Conservation (phyloP, 2,113 vertebrate genomes). For the Myotis davidii region DNA sequence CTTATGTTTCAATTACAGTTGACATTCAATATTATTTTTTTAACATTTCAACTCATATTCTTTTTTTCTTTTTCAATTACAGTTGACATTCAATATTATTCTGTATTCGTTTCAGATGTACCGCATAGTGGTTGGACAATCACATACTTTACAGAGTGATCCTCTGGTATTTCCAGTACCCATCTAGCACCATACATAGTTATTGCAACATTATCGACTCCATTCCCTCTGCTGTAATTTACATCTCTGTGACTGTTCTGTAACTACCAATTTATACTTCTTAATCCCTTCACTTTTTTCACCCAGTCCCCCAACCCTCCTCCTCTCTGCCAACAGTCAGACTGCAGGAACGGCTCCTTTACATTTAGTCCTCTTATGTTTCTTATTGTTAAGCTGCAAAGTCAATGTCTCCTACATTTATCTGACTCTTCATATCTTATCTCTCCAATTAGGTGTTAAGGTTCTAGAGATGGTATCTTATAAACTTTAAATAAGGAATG, state of each 20-base stretch:
- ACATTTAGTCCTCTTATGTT: neutral
- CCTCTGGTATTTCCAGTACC: neutral
- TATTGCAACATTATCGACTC: neutral
- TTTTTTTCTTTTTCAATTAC: neutral
- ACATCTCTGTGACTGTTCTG: neutral
- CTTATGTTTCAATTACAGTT: neutral
- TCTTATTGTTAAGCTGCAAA: neutral
- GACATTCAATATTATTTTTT: neutral
- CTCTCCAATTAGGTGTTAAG: neutral
- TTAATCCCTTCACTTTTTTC: neutral
- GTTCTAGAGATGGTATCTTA: neutral
- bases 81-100: neutral
- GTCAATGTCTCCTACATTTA: neutral
- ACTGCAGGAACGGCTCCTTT: neutral
- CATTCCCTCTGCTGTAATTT: neutral
- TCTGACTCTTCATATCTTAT: neutral
- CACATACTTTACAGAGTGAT: neutral
- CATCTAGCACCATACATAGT: neutral
- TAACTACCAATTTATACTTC: neutral
- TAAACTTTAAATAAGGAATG: neutral
- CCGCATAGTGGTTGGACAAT: neutral
- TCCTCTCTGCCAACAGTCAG: neutral
- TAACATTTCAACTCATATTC: neutral
- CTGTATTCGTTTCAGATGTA: neutral
- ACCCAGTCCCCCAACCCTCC: neutral